A percentile compares a stretch with the other conserved stretches of the same genome.
Evolutionary conservation across 2,797 vertebrate species (phyloP).

Genomic region (Tamandua tetradactyla): DNA sequence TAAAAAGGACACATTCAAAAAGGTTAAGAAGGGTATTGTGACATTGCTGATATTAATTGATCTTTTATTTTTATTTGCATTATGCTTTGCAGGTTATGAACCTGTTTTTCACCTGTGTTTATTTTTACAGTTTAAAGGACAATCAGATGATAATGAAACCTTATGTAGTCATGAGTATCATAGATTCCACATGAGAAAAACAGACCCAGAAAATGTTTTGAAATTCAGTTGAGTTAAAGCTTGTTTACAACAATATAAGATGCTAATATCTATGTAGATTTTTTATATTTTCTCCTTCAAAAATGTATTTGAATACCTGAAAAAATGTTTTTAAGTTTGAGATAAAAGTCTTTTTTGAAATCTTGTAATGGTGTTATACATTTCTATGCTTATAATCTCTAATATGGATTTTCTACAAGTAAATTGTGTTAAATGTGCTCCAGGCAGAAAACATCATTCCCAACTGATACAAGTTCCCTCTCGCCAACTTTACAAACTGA

Average conservation of each 20-base stretch:
- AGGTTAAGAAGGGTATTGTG: background rate
- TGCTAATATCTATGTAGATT: background rate
- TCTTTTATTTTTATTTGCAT: background rate
- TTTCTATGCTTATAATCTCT: background rate
- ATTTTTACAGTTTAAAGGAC: background rate
- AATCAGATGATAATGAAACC: background rate
- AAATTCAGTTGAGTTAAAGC: background rate
- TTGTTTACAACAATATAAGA: background rate
- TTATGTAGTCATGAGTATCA: background rate
- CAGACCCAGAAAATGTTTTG: background rate
- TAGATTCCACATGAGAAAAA: background rate
- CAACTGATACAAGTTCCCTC: background rate
- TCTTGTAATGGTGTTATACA: background rate
- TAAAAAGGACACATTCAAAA: background rate
- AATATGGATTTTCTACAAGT: background rate
- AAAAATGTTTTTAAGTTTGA: background rate
- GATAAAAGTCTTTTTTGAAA: slow-evolving; percentile 24
- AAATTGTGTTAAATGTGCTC: background rate
- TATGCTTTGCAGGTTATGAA: background rate
- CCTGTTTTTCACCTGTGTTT: background rate
- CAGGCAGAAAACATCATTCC: background rate
- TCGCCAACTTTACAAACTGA: background rate
- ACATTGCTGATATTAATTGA: background rate
- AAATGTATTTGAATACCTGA: slow-evolving; percentile 4
- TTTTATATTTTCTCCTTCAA: background rate